Evolutionary conservation across 2,888 invertebrate genomes (phyloP).

Genomic region (Philaethria dido): DNA sequence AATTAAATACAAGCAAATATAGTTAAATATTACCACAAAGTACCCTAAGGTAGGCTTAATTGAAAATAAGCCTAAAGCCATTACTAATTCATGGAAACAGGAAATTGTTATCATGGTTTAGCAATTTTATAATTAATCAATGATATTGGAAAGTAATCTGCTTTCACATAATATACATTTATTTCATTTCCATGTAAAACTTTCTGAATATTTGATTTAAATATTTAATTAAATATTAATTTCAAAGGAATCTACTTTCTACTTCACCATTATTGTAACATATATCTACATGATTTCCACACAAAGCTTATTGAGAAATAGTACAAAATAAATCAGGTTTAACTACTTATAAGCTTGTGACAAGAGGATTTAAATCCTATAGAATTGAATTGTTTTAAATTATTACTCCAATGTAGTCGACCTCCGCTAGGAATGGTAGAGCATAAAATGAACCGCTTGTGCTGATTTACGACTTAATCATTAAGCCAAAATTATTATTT

Average conservation of each 20-base stretch:
- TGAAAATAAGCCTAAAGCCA: background rate
- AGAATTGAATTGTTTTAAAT: conserved; percentile 24
- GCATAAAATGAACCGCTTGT: conserved; percentile 57
- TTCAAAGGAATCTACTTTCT: conserved; percentile 8
- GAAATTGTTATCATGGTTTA: conserved; percentile 12
- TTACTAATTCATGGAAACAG: conserved; percentile 17
- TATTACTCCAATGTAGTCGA: conserved; percentile 48
- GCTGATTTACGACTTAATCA: conserved; percentile 53
- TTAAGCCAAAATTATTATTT: conserved; percentile 31
- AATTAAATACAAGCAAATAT: background rate
- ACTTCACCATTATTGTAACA: background rate
- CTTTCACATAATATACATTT: conserved; percentile 18
- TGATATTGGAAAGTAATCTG: conserved; percentile 5
- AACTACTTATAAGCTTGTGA: conserved; percentile 12
- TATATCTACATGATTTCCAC: background rate
- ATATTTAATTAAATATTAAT: background rate
- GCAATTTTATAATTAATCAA: conserved; percentile 15
- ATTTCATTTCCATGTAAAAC: background rate
- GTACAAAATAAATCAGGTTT: conserved; percentile 12
- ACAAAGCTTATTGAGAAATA: background rate
- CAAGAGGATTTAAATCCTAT: conserved; percentile 21
- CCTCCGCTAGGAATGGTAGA: conserved; percentile 57
- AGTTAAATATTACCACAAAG: background rate
- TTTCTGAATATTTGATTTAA: conserved; percentile 1
- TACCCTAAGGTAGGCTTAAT: background rate